Conservation (phyloP, 2,113 vertebrate genomes). For the Malurus melanocephalus region DNA sequence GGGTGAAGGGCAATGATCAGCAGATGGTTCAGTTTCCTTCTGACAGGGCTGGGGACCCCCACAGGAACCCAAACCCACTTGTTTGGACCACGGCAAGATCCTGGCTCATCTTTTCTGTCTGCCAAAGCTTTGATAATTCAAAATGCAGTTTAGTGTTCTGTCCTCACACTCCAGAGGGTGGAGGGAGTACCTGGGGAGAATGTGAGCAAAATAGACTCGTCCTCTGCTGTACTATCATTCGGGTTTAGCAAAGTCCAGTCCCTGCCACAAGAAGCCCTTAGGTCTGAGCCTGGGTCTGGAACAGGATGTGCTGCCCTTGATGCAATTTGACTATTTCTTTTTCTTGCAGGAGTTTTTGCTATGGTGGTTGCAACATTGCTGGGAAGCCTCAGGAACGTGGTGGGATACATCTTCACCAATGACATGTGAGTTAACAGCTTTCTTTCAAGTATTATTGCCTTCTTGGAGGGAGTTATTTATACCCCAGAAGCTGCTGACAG, state of each 20-base stretch:
- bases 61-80: not conserved
- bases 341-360: slow-evolving; percentile 67
- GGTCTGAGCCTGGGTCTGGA: not conserved
- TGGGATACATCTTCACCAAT: slow-evolving; percentile 82
- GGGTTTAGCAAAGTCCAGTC: not conserved
- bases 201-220: not conserved
- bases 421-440: slow-evolving; percentile 76
- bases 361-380: slow-evolving; percentile 73
- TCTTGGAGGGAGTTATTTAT: not conserved
- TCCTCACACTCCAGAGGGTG: not conserved
- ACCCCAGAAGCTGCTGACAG: not conserved
- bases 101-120: not conserved
- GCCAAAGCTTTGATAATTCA: not conserved
- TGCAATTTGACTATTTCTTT: not conserved
- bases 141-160: not conserved
- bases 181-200: not conserved
- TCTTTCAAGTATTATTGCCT: not conserved
- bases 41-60: not conserved
- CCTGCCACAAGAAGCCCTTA: not conserved
- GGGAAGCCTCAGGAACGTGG: slow-evolving; percentile 71
- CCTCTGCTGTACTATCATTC: not conserved
- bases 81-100: not conserved
- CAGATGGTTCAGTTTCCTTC: not conserved
- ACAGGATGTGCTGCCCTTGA: not conserved
- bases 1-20: not conserved